A percentile compares a stretch with the other conserved stretches of the same genome.
Conservation (phyloP, 2,888 invertebrate genomes). For the Norana najaformis region DNA sequence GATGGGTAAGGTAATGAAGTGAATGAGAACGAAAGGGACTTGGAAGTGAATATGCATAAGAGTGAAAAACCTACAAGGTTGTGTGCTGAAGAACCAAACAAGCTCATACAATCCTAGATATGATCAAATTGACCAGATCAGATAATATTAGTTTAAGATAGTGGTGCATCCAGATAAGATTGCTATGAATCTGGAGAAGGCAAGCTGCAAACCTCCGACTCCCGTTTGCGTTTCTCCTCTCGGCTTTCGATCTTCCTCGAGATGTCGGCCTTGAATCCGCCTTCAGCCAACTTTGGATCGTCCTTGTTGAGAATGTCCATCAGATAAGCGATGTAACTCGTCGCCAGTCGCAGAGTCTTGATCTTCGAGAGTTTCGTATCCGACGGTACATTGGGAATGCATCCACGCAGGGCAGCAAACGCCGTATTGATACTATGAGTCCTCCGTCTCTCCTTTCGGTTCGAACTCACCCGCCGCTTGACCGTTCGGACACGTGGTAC, state of each 20-base stretch:
- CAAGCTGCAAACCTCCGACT: conserved; percentile 40
- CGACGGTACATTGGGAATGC: conserved; percentile 93
- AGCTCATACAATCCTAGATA: no score
- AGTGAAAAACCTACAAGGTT: no score
- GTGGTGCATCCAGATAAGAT: no score
- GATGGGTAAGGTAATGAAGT: no score
- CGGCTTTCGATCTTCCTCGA: conserved; percentile 56
- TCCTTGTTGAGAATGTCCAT: conserved; percentile 85
- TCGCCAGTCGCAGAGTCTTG: conserved; percentile 89
- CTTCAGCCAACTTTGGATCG: conserved; percentile 67
- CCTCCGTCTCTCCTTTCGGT: conserved; percentile 84
- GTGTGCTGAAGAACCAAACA: no score
- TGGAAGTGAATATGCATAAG: no score
- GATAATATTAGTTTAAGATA: no score
- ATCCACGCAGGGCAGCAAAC: conserved; percentile 85
- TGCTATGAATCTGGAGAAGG: no score
- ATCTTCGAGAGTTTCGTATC: conserved; percentile 94
- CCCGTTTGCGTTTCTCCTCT: conserved; percentile 47
- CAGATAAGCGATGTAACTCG: conserved; percentile 73
- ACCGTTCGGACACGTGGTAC: conserved; percentile 6
- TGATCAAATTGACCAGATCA: no score
- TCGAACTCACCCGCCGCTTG: conserved; percentile 29
- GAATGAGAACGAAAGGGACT: no score
- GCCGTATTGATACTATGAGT: conserved; percentile 94
- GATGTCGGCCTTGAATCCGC: conserved; percentile 81